These are phyloP conservation scores for Brachionus manjavacas DNA, from an alignment of 1,140 invertebrate species.

Conservation along the genomic window DNA sequence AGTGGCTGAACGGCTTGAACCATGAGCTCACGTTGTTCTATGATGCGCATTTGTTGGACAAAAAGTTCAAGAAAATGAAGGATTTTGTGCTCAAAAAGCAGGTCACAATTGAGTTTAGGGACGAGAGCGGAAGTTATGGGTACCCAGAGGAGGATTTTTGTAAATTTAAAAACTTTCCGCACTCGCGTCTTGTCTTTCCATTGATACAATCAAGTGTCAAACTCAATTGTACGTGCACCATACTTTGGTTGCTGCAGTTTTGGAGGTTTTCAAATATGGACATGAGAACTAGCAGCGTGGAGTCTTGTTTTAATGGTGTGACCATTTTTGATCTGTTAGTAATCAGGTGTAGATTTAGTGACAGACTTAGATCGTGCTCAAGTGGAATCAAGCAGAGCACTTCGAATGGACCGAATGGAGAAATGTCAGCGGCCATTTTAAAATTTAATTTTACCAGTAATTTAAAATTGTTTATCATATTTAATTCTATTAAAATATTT, in stretches of 20 bases:
- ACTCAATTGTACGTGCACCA: slow-evolving; percentile 16
- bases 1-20: not conserved
- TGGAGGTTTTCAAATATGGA: not conserved
- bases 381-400: not conserved
- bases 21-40: not conserved
- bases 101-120: not conserved
- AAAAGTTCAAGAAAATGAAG: not conserved
- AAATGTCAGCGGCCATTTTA: no score
- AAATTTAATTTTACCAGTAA: no score
- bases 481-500: no score
- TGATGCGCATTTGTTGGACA: not conserved
- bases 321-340: not conserved
- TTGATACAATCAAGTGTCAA: not conserved
- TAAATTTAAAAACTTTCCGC: slow-evolving; percentile 37
- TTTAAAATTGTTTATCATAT: no score
- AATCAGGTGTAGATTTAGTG: not conserved
- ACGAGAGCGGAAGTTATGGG: not conserved
- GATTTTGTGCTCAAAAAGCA: not conserved
- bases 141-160: slow-evolving; percentile 31
- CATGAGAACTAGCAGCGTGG: not conserved
- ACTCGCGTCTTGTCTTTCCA: not conserved
- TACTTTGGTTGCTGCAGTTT: slow-evolving; percentile 25
- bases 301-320: slow-evolving; percentile 4
- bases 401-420: not conserved
- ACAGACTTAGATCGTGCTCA: not conserved